Conservation (phyloP, 1,140 invertebrate genomes). For the Tetragonula clypearis region DNA sequence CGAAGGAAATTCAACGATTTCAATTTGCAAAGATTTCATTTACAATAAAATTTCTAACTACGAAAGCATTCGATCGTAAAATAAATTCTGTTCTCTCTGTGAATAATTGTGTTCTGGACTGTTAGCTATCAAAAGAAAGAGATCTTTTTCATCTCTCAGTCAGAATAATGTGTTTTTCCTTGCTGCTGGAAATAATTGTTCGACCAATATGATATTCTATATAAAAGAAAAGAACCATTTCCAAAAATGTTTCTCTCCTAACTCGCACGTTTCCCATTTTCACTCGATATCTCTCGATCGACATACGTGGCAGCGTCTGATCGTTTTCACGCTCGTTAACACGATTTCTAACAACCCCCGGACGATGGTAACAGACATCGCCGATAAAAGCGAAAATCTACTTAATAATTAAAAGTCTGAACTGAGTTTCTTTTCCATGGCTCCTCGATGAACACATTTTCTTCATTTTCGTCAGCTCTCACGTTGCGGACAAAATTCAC, state of each 20-base stretch:
- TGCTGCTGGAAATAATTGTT: conserved; percentile 19
- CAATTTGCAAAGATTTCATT: background rate
- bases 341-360: background rate
- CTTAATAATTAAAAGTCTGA: too few relatives aligned
- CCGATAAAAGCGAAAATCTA: background rate
- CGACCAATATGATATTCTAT: background rate
- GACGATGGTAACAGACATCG: background rate
- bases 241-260: background rate
- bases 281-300: background rate
- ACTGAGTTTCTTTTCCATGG: too few relatives aligned
- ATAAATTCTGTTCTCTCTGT: background rate
- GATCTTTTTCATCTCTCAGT: background rate
- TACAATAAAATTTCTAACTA: background rate
- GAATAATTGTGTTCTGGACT: background rate
- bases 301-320: background rate
- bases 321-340: background rate
- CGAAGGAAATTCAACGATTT: background rate
- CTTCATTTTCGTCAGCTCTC: too few relatives aligned
- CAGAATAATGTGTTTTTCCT: background rate
- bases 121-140: background rate
- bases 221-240: background rate
- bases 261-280: background rate
- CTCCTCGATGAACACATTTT: too few relatives aligned
- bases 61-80: background rate
- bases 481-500: too few relatives aligned